Conservation (phyloP, 2,888 invertebrate species). For the Morpho achilles region DNA sequence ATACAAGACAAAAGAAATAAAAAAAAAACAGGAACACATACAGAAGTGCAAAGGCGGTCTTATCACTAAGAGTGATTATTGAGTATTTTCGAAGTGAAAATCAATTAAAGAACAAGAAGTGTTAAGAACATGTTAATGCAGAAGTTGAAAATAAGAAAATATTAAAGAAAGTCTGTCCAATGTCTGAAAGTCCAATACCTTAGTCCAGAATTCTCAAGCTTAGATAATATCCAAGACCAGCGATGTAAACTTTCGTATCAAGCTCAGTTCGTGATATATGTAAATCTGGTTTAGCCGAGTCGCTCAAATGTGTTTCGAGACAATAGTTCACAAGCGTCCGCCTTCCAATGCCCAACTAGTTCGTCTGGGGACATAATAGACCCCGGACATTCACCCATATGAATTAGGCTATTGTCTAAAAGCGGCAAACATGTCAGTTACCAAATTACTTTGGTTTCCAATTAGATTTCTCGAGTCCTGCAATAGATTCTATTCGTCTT, state of each 20-base stretch:
- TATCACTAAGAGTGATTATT: too few species aligned
- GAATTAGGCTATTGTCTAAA: slow-evolving; percentile 16
- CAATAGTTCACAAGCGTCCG: slow-evolving; percentile 36
- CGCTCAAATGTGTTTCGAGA: slow-evolving; percentile 37
- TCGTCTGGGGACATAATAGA: slow-evolving; percentile 29
- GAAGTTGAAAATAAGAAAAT: too few species aligned
- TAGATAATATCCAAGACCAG: slow-evolving; percentile 2
- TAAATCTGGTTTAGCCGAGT: slow-evolving; percentile 40
- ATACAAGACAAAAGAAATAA: too few species aligned
- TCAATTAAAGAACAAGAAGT: too few species aligned
- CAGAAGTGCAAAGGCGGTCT: too few species aligned
- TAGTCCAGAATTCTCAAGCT: neutral
- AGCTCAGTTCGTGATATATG: slow-evolving; percentile 36
- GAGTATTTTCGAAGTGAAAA: too few species aligned
- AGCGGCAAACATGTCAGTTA: slow-evolving; percentile 10
- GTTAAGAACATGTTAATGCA: too few species aligned
- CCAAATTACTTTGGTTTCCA: slow-evolving; percentile 10
- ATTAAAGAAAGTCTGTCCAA: too few species aligned
- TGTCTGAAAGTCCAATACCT: too few species aligned
- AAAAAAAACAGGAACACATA: too few species aligned
- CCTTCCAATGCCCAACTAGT: slow-evolving; percentile 34
- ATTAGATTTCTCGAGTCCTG: neutral
- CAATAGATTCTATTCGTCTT: neutral
- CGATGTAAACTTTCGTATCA: slow-evolving; percentile 12
- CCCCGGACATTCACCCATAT: slow-evolving; percentile 26